Evolutionary conservation across 1,140 invertebrate genomes (phyloP).

Genomic region (Brachionus calyciflorus): DNA sequence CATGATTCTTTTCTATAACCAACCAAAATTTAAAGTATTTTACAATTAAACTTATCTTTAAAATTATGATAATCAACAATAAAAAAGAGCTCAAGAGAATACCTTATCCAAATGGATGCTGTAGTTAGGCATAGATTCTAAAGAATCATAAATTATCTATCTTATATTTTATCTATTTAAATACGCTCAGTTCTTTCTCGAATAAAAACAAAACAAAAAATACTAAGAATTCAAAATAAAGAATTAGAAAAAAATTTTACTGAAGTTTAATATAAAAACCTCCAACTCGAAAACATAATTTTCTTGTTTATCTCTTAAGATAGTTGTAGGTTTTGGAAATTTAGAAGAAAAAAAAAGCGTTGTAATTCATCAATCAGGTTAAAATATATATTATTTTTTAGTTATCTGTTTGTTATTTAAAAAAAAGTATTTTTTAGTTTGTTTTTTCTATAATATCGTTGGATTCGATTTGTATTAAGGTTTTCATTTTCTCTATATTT

Average conservation of each 20-base stretch:
- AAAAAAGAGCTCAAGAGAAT: too few relatives aligned
- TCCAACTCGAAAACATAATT: neutral
- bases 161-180: slow-evolving; percentile 1
- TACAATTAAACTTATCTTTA: too few relatives aligned
- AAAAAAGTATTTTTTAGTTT: neutral
- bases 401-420: slow-evolving; percentile 34
- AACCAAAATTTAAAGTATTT: too few relatives aligned
- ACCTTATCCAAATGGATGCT: neutral
- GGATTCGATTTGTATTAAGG: neutral
- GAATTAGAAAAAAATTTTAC: neutral
- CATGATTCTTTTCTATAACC: too few relatives aligned
- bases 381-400: neutral
- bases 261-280: slow-evolving; percentile 19
- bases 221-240: neutral
- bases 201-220: slow-evolving; percentile 28
- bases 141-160: neutral
- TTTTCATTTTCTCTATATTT: neutral
- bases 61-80: too few relatives aligned
- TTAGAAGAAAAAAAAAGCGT: slow-evolving; percentile 17
- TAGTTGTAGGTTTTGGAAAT: neutral
- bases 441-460: too few relatives aligned
- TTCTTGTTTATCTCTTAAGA: slow-evolving; percentile 10
- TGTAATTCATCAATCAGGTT: neutral
- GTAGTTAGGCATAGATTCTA: neutral
- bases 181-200: neutral